These are phyloP conservation scores for Platycnemis pennipes DNA, from an alignment of 2,888 invertebrate genomes.

Conservation along the genomic window DNA sequence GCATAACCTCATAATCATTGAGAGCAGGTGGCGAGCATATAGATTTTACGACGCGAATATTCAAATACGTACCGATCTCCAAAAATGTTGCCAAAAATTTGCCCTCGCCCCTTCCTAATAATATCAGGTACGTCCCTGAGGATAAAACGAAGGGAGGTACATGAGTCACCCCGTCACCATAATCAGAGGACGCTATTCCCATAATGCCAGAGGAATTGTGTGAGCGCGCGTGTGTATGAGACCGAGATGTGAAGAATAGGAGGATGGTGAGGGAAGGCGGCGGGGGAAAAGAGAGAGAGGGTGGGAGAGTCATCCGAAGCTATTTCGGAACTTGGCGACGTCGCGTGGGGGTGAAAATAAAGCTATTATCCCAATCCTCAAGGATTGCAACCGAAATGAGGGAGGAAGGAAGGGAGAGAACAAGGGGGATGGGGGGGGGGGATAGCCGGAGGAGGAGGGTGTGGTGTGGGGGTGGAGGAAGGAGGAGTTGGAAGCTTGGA, in stretches of 20 bases:
- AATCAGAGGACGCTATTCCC: no score
- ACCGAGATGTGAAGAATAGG: not conserved
- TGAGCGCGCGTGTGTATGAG: not conserved
- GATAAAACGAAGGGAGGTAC: no score
- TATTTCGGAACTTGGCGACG: constrained; percentile 53
- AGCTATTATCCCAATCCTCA: constrained; percentile 63
- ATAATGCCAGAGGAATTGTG: no score
- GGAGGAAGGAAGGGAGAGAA: not conserved
- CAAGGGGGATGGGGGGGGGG: not conserved
- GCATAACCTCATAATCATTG: no score
- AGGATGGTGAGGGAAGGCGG: not conserved
- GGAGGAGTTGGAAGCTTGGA: not conserved
- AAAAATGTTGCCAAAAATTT: no score
- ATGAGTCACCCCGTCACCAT: no score
- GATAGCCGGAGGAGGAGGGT: not conserved
- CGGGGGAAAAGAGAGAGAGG: not conserved
- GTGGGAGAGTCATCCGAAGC: not conserved
- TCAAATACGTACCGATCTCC: no score
- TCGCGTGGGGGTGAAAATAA: constrained; percentile 47
- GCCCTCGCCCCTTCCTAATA: no score
- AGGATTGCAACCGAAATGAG: constrained; percentile 55
- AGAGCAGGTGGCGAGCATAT: no score
- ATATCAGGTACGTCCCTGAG: no score
- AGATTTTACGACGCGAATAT: no score
- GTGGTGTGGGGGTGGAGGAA: not conserved